These are phyloP conservation scores for Cephalophus harveyi DNA, from an alignment of 2,113 vertebrate species.

Conservation along the genomic window DNA sequence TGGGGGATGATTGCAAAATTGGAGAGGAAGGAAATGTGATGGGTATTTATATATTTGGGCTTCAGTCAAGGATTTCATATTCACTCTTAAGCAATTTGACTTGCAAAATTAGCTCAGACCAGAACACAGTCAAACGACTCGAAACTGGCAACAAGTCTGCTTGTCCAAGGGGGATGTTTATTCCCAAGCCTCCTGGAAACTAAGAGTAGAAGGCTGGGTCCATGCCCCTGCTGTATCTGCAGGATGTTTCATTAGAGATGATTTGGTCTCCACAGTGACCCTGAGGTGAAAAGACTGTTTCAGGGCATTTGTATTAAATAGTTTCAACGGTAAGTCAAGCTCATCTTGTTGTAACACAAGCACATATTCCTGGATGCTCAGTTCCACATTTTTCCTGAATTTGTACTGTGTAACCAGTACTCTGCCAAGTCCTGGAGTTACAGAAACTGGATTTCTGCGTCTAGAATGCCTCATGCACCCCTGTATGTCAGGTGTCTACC, in stretches of 20 bases:
- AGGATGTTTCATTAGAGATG: background rate
- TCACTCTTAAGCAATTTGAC: conserved; percentile 74
- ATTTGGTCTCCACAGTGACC: background rate
- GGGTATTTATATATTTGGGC: conserved; percentile 75
- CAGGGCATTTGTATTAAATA: background rate
- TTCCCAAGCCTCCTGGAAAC: background rate
- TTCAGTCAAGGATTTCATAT: conserved; percentile 75
- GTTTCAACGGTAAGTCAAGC: background rate
- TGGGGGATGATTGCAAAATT: conserved; percentile 74
- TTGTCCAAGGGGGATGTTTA: background rate
- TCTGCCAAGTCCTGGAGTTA: background rate
- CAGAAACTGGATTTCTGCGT: background rate
- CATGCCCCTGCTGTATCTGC: background rate
- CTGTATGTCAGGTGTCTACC: background rate
- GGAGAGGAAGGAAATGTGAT: conserved; percentile 74
- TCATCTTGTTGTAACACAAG: background rate
- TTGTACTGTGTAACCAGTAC: background rate
- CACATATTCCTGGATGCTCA: background rate
- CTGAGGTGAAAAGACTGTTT: background rate
- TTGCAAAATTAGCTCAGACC: conserved; percentile 73
- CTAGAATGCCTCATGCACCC: background rate
- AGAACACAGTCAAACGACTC: conserved; percentile 63
- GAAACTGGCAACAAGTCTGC: conserved; percentile 52
- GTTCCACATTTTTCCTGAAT: background rate
- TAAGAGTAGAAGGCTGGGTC: background rate